These are phyloP conservation scores for Bubo scandiacus DNA, from an alignment of 2,113 vertebrate species.

Conservation along the genomic window DNA sequence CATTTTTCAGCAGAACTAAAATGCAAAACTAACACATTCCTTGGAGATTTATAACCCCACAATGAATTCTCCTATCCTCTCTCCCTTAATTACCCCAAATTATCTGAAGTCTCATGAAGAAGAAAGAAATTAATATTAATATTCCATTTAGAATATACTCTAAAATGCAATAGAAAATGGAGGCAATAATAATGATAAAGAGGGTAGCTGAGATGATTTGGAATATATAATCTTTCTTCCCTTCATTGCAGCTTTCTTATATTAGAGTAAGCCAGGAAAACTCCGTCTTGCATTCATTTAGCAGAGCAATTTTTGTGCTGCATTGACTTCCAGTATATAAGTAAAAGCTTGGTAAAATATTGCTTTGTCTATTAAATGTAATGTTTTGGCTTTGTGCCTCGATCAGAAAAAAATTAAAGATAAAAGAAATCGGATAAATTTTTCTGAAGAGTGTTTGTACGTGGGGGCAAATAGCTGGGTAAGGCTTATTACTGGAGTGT, in stretches of 20 bases:
- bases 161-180: conserved; percentile 61
- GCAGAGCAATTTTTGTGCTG: neutral
- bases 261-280: neutral
- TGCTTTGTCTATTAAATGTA: neutral
- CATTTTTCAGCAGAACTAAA: conserved; percentile 42
- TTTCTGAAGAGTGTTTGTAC: neutral
- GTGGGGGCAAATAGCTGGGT: neutral
- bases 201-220: conserved; percentile 48
- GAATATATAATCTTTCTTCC: conserved; percentile 48
- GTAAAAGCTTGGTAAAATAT: conserved; percentile 13
- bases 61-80: neutral
- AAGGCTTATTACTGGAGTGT: neutral
- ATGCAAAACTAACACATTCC: conserved; percentile 34
- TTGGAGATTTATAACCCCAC: conserved; percentile 6
- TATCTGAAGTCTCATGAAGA: conserved; percentile 37
- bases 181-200: conserved; percentile 67
- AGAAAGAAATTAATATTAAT: conserved; percentile 64
- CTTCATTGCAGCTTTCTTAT: neutral
- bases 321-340: neutral
- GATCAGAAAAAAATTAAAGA: neutral
- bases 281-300: neutral
- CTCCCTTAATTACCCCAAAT: conserved; percentile 41
- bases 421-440: neutral
- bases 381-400: conserved; percentile 3
- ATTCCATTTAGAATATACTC: conserved; percentile 60